phyloP scores from a whole-genome alignment of 2,113 vertebrate species.

The Hippocampus abdominalis region DNA sequence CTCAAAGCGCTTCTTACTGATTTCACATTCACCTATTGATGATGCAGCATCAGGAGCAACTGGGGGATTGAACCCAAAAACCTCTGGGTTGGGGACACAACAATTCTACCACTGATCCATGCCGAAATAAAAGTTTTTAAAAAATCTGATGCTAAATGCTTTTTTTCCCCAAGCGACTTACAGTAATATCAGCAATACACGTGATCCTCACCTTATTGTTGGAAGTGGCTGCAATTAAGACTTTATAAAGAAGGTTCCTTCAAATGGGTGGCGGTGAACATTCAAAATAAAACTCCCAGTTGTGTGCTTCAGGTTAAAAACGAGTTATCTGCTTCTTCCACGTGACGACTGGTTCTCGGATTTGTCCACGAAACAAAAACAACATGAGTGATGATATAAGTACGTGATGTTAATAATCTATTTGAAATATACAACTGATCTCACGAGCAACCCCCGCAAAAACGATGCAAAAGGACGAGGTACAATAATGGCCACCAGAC shows the following conservation, averaged over 20 bases:
- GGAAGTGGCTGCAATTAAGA: not conserved
- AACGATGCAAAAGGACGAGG: not conserved
- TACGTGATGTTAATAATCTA: not conserved
- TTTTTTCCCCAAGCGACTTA: not conserved
- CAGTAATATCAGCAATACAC: not conserved
- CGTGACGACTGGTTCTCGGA: not conserved
- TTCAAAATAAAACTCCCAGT: not conserved
- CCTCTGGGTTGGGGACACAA: no score
- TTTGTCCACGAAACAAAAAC: not conserved
- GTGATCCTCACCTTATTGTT: slow-evolving; percentile 34
- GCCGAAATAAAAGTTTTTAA: not conserved
- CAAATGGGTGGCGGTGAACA: not conserved
- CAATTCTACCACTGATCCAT: no score
- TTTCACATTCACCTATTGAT: no score
- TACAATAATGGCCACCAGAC: not conserved
- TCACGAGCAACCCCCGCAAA: not conserved
- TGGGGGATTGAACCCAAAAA: no score
- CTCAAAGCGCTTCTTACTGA: no score
- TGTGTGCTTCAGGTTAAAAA: not conserved
- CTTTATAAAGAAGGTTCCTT: not conserved
- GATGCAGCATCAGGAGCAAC: no score
- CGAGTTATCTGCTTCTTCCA: not conserved
- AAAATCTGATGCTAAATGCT: not conserved
- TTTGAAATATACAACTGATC: not conserved
- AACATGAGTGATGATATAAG: not conserved